Conservation (phyloP, 2,113 vertebrate genomes). For the Thalassarche chlororhynchos region DNA sequence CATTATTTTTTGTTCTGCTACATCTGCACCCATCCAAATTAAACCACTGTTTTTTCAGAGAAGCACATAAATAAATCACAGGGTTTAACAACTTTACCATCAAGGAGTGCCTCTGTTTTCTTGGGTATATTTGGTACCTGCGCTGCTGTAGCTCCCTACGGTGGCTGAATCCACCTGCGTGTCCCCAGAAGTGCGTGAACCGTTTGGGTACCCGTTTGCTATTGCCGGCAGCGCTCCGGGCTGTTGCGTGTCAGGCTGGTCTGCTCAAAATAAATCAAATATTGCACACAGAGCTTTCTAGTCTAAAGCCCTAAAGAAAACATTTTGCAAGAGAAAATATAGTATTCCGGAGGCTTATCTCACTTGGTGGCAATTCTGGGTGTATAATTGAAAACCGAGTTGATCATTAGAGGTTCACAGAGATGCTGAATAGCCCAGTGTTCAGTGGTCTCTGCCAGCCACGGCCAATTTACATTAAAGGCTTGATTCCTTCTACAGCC, state of each 20-base stretch:
- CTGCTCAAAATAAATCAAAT: neutral
- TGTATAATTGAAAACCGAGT: conserved; percentile 39
- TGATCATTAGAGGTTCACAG: conserved; percentile 64
- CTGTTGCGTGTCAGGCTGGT: neutral
- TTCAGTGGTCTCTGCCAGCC: conserved; percentile 45
- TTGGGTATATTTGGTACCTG: neutral
- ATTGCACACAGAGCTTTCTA: neutral
- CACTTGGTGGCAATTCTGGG: conserved; percentile 56
- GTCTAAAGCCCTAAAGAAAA: conserved; percentile 21
- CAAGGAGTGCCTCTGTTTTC: neutral
- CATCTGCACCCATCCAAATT: neutral
- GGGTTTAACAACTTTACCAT: neutral
- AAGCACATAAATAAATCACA: neutral
- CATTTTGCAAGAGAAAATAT: conserved; percentile 47
- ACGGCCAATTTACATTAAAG: conserved; percentile 62
- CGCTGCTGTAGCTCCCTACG: neutral
- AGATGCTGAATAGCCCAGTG: conserved; percentile 49
- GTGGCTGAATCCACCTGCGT: neutral
- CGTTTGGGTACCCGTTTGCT: fast-evolving
- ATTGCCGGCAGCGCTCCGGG: neutral
- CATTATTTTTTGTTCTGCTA: neutral
- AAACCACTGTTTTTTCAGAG: neutral
- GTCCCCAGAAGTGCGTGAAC: neutral
- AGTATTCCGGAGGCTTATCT: conserved; percentile 55
- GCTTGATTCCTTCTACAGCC: conserved; percentile 40